These are phyloP conservation scores for Ornithoptera alexandrae DNA, from an alignment of 2,888 invertebrate species.

Conservation along the genomic window DNA sequence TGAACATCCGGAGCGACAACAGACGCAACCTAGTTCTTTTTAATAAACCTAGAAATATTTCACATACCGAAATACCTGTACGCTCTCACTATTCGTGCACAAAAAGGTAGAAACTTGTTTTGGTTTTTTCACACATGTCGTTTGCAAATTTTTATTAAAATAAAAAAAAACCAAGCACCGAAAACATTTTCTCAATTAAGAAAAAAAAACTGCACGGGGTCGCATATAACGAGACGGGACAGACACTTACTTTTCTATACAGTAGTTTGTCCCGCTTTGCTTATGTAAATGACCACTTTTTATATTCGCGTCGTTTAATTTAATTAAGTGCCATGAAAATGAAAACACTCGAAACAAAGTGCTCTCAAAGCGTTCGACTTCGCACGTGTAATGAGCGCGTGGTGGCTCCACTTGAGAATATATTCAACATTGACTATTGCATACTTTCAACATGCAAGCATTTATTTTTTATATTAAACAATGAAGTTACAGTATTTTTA, in stretches of 20 bases:
- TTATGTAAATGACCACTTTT: constrained; percentile 8
- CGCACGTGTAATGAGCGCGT: background rate
- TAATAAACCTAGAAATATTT: background rate
- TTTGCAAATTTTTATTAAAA: constrained; percentile 7
- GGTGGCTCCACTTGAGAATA: background rate
- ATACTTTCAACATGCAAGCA: background rate
- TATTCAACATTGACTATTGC: background rate
- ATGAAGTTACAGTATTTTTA: background rate
- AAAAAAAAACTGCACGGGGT: constrained; percentile 8
- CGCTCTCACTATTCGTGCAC: background rate
- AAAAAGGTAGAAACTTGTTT: background rate
- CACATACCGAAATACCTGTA: background rate
- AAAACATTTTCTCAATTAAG: constrained; percentile 3
- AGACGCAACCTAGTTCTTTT: background rate
- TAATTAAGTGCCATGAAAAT: constrained; percentile 5
- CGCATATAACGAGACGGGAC: constrained; percentile 13
- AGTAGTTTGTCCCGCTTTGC: constrained; percentile 2
- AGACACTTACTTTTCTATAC: constrained; percentile 12
- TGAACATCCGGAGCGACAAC: no score
- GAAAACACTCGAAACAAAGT: constrained; percentile 3
- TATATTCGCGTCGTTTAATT: constrained; percentile 7
- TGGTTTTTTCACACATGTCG: background rate
- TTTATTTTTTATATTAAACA: background rate
- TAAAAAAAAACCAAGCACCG: constrained; percentile 1
- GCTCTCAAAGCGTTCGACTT: constrained; percentile 4